phyloP scores from a whole-genome alignment of 2,113 vertebrate species.

The Menura novaehollandiae region DNA sequence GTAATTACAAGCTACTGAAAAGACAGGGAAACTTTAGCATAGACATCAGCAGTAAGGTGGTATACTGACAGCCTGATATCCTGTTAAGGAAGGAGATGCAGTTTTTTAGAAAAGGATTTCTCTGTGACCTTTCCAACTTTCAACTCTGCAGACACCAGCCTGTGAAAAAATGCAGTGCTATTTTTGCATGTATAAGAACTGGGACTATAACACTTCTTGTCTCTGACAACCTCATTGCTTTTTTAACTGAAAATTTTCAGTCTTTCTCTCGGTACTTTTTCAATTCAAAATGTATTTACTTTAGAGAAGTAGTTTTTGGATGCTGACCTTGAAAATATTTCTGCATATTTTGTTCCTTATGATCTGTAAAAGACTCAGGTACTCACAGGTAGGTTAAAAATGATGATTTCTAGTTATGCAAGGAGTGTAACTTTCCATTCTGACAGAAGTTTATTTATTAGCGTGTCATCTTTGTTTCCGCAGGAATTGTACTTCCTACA shows the following conservation, averaged over 20 bases:
- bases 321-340: background rate
- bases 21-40: background rate
- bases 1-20: background rate
- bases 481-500: background rate
- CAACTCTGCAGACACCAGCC: background rate
- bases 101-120: background rate
- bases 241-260: background rate
- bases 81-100: background rate
- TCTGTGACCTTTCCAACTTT: constrained; percentile 8
- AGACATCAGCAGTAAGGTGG: background rate
- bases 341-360: background rate
- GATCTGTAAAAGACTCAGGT: background rate
- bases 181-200: background rate
- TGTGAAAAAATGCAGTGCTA: constrained; percentile 10
- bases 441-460: background rate
- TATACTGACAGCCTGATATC: background rate
- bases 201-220: background rate
- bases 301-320: background rate
- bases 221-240: background rate
- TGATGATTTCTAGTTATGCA: background rate
- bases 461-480: background rate
- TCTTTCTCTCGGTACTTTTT: background rate
- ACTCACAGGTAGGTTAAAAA: background rate
- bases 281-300: background rate
- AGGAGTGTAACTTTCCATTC: background rate